Evolutionary conservation across 2,888 invertebrate species (phyloP), one percentile per base, ranked within the genome.

Genomic region (Thelaira solivaga): DNA sequence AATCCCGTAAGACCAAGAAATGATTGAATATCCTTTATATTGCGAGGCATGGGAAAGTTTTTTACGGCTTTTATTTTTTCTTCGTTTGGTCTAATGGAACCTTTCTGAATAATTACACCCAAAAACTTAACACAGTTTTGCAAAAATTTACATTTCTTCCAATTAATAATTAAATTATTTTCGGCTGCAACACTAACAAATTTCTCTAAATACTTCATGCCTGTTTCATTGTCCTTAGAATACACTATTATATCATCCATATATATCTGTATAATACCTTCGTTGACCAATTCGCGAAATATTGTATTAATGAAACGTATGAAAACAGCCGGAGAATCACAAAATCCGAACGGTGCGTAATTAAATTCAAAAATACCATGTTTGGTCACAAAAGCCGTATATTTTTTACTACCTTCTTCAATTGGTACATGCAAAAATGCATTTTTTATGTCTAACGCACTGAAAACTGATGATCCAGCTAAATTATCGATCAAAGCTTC

Each of bases 71-170:
- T 67, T n/a, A 68, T 16, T 41, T 69, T 73, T 6, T 73, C 73
- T 11, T 59, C 53, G n/a, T 51, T 64, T 4, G 81, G 80, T 20
- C n/a, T 64, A 0, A 77, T 73, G 20, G 3, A 41, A 24, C 76
- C 73, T 29, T 62, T n/a, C 22, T 80, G 68, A 11, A 80, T 45
- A 53, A 67, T 53, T 7, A 75, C 53, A 1, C 81, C 79, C 41
- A 80, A 51, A 74, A 76, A 79, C 4, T 49, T 8, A 13, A 81
- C 74, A 36, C 36, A 51, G 13, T n/a, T 57, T 57, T 71, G 29
- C 6, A 81, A 45, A 67, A 80, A 80, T 11, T 82, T 64, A 18
- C 80, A 80, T 68, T 81, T 82, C 5, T 62, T 22, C 76, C 80
- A 81, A 6, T 80, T 81, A 5, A 81, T 80, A 76, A 74, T 31